Percentiles rank a stretch among this genome's conserved stretches.
phyloP scores from a whole-genome alignment of 2,797 vertebrate species.

The Rhynchonycteris naso region DNA sequence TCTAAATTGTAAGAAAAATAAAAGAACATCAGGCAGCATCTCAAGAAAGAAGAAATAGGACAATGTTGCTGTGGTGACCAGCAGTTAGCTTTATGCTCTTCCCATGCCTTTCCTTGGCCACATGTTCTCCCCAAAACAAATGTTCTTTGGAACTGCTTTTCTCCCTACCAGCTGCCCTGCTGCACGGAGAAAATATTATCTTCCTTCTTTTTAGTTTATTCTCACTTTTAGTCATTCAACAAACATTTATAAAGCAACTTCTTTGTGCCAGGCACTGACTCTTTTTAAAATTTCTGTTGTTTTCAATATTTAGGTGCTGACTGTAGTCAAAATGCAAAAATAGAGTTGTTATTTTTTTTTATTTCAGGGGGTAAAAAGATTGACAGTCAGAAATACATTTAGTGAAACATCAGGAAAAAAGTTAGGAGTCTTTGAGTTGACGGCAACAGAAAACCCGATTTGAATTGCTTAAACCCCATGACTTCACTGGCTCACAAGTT shows the following conservation, averaged over 20 bases:
- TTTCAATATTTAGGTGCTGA: background rate
- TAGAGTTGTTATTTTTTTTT: background rate
- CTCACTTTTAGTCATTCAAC: background rate
- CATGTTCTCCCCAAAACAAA: too few species aligned
- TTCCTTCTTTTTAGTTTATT: background rate
- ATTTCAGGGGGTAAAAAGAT: background rate
- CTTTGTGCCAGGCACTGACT: background rate
- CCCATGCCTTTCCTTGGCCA: background rate
- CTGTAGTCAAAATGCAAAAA: background rate
- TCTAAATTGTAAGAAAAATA: background rate
- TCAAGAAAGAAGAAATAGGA: background rate
- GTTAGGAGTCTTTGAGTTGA: background rate
- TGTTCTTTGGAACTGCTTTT: background rate
- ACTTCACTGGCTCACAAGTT: background rate
- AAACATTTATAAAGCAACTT: background rate
- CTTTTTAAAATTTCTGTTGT: background rate
- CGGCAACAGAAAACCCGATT: background rate
- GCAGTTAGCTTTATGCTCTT: background rate
- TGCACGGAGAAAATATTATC: background rate
- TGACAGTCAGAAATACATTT: background rate
- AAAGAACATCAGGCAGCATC: background rate
- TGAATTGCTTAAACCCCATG: background rate
- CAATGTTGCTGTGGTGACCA: background rate
- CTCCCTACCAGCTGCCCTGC: background rate
- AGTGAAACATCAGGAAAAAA: background rate